phyloP scores from a whole-genome alignment of 2,797 vertebrate species.

The Cryptoprocta ferox region DNA sequence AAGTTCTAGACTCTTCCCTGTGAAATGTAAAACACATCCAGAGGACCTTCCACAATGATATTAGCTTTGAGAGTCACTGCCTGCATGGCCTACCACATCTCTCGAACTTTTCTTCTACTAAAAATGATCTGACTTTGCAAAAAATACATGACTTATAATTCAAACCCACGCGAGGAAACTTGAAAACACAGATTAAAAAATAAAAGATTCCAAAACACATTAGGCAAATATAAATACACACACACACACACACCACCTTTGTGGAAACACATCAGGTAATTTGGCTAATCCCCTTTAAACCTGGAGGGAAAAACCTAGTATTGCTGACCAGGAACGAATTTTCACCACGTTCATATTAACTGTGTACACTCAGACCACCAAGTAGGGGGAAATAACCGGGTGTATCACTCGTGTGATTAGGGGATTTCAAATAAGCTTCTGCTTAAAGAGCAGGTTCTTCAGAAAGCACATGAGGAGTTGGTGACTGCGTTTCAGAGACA shows the following conservation, averaged over 20 bases:
- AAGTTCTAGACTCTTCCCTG: neutral
- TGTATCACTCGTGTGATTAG: neutral
- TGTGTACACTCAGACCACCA: neutral
- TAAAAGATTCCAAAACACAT: neutral
- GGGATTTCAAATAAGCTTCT: conserved; percentile 18
- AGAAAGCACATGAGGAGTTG: neutral
- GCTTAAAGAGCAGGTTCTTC: conserved; percentile 38
- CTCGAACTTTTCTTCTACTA: neutral
- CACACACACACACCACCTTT: neutral
- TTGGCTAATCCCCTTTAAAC: conserved; percentile 40
- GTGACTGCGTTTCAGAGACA: conserved; percentile 10
- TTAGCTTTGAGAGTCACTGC: neutral
- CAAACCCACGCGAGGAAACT: neutral
- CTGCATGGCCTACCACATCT: neutral
- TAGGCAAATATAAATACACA: neutral
- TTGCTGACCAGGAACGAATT: neutral
- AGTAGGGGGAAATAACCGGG: neutral
- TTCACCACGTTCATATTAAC: neutral
- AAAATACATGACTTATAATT: neutral
- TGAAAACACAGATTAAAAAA: neutral
- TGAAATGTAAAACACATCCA: neutral
- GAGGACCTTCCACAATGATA: neutral
- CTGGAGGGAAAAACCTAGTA: neutral
- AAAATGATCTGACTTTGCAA: neutral
- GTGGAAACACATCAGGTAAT: neutral